These are phyloP conservation scores for Dendropsophus ebraccatus DNA, from an alignment of 2,113 vertebrate species.

Conservation along the genomic window DNA sequence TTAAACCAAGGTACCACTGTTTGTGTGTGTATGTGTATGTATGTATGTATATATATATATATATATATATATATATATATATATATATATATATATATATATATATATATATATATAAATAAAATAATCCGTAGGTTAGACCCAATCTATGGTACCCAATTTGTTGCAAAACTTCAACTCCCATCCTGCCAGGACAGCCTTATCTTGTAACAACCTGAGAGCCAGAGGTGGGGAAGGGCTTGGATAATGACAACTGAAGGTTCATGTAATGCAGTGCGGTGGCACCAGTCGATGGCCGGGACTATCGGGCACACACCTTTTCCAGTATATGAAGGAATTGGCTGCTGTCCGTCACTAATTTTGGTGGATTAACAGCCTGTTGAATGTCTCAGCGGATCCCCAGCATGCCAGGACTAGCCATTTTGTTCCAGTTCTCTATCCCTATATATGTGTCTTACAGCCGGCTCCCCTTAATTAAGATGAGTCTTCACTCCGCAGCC, in stretches of 20 bases:
- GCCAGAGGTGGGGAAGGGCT: too few relatives aligned
- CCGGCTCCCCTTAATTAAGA: constrained; percentile 44
- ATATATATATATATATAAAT: too few relatives aligned
- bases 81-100: too few relatives aligned
- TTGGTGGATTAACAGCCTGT: neutral
- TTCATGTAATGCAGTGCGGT: neutral
- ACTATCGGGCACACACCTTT: neutral
- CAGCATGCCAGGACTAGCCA: constrained; percentile 36
- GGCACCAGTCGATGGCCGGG: neutral
- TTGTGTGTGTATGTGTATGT: too few relatives aligned
- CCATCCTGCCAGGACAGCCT: too few relatives aligned
- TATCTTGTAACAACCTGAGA: too few relatives aligned
- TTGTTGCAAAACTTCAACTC: too few relatives aligned
- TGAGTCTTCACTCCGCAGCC: constrained; percentile 36
- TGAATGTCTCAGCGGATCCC: neutral
- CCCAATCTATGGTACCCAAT: too few relatives aligned
- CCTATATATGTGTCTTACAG: neutral
- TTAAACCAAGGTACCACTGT: too few relatives aligned
- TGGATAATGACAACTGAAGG: neutral
- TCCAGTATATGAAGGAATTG: neutral
- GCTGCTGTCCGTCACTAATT: neutral
- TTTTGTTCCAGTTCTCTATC: constrained; percentile 2
- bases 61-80: too few relatives aligned
- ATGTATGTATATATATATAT: too few relatives aligned
- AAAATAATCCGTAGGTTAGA: too few relatives aligned